Base-by-base conservation (phyloP, 2,888 invertebrate species). In the Cremastinae sp. region DNA sequence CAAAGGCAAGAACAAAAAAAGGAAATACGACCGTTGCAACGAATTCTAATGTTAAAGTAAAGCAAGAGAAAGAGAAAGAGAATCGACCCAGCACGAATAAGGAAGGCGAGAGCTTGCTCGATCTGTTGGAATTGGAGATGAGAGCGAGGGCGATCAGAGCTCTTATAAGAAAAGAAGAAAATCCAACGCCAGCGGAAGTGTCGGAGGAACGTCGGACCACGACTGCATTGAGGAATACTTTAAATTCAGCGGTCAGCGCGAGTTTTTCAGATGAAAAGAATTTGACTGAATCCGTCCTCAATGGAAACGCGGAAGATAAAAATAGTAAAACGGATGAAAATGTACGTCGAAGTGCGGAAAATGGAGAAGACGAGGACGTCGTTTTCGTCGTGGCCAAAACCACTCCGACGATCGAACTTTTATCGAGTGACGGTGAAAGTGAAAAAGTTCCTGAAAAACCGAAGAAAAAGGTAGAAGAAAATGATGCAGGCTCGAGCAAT, bases 71-170 rank as follows among this genome's bases (percentile, higher is more conserved):
- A 12, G 87, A 88, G 56, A 81, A 80, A 10, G 81, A 81, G 5
- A 83, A 81, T 59, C 82, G 82, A 2, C 62, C 74, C 4, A 41
- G 28, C 22, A 84, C 86, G 61, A 84, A 83, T 68, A 88, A 89
- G 68, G 89, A 90, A 71, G 90, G 90, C 0, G 90, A 91, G 73
- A 90, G 90, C 81, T 85, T 91, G 22, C 87, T 92, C 76, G 92
- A 92, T 84, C 87, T 92, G 35, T 83, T 92, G 61, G 92, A 92
- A 81, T 84, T 92, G 58, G 92, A 92, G 85, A 92, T 92, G 92
- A 89, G 92, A 81, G 92, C 92, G 0, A 86, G 92, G 65, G 92
- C 92, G 3, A 92, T 92, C 78, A 90, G 92, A 81, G 91, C 92
- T 28, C 89, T 92, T 79, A 89, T 90, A 74, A 85, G 89, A 9